Evolutionary conservation across 2,888 invertebrate genomes (phyloP).

Genomic region (Lacanobia wlatinum): DNA sequence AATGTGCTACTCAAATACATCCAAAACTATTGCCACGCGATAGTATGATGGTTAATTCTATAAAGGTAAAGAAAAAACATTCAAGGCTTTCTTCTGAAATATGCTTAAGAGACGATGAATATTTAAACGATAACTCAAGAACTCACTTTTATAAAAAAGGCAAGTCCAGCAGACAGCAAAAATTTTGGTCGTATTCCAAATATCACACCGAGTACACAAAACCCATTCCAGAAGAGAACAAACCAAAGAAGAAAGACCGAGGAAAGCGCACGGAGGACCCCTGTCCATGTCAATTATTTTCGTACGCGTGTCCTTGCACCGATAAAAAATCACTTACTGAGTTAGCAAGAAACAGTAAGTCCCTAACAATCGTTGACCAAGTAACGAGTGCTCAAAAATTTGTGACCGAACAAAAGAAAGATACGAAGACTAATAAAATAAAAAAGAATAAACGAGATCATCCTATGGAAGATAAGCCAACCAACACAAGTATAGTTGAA

Average conservation of each 20-base stretch:
- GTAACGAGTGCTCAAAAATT: conserved; percentile 72
- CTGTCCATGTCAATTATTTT: conserved; percentile 84
- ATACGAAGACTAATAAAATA: conserved; percentile 49
- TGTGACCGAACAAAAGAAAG: conserved; percentile 52
- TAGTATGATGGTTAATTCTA: conserved; percentile 70
- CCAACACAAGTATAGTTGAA: conserved; percentile 68
- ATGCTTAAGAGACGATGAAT: conserved; percentile 75
- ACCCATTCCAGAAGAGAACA: conserved; percentile 75
- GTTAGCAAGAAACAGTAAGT: conserved; percentile 72
- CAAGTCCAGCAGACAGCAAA: conserved; percentile 72
- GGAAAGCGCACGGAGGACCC: conserved; percentile 78
- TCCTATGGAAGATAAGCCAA: conserved; percentile 72
- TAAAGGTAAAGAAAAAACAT: conserved; percentile 69
- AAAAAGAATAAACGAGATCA: conserved; percentile 65
- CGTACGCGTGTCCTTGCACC: conserved; percentile 82
- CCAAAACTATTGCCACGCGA: conserved; percentile 71
- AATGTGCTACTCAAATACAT: conserved; percentile 78
- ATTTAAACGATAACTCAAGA: conserved; percentile 56
- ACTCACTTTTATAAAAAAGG: conserved; percentile 66
- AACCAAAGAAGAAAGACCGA: conserved; percentile 74
- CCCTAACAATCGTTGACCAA: conserved; percentile 70
- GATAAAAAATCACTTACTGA: conserved; percentile 75
- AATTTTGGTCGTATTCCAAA: conserved; percentile 82
- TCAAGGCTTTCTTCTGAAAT: conserved; percentile 79
- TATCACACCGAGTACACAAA: conserved; percentile 79